Conservation (phyloP, 2,797 vertebrate genomes). For the Chaenodraco wilsoni region DNA sequence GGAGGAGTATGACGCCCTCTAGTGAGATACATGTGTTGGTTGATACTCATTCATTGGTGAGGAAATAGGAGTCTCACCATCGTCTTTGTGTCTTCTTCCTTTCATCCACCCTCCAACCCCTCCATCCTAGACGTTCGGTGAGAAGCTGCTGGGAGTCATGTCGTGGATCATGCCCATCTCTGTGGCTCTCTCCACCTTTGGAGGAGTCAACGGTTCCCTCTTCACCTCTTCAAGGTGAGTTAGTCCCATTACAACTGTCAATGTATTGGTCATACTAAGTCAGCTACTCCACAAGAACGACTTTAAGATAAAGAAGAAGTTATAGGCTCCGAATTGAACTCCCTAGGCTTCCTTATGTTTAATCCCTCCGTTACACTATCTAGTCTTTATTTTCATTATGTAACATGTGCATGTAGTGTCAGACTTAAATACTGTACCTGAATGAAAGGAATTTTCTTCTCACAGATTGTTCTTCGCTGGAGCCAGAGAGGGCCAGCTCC, state of each 20-base stretch:
- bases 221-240: conserved; percentile 94
- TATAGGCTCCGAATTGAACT: neutral
- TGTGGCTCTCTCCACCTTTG: conserved; percentile 94
- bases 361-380: too few species aligned
- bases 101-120: conserved; percentile 16
- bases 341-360: neutral
- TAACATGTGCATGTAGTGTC: neutral
- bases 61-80: neutral
- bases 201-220: conserved; percentile 94
- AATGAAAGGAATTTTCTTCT: neutral
- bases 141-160: conserved; percentile 94
- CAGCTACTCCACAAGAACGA: neutral
- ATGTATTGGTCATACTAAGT: neutral
- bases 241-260: neutral
- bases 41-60: neutral
- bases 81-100: neutral
- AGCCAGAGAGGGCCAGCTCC: conserved; percentile 94
- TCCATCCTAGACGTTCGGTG: conserved; percentile 89
- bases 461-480: conserved; percentile 92
- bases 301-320: neutral
- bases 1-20: conserved; percentile 41
- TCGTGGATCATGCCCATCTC: conserved; percentile 97
- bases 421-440: neutral
- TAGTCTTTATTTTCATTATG: neutral
- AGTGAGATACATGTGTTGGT: conserved; percentile 3